Conservation (phyloP, 2,797 vertebrate species). For the Ammospiza maritima region DNA sequence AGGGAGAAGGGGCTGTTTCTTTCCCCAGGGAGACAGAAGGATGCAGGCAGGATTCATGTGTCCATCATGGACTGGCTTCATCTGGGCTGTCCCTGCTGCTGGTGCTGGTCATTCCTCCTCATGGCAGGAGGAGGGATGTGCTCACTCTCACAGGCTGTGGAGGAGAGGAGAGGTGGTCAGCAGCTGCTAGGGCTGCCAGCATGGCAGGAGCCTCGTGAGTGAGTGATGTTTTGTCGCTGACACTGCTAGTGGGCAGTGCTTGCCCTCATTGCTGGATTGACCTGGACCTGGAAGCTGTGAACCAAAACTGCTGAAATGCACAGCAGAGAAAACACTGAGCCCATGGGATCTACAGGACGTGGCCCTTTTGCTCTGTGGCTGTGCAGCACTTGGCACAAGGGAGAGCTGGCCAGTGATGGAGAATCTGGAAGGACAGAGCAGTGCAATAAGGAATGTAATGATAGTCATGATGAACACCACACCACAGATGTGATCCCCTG, state of each 20-base stretch:
- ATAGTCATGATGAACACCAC: neutral
- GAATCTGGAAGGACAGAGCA: neutral
- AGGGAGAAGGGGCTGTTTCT: neutral
- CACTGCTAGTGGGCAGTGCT: neutral
- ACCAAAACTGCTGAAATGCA: neutral
- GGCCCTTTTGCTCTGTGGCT: fast-evolving
- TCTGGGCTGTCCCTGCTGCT: neutral
- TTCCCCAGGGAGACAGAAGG: neutral
- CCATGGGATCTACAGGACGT: neutral
- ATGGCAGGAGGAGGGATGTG: neutral
- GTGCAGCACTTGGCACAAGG: neutral
- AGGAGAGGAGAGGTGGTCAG: neutral
- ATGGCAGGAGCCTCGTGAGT: neutral
- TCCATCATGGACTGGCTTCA: neutral
- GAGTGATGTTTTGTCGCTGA: neutral
- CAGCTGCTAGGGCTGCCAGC: neutral
- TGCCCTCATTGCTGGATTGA: neutral
- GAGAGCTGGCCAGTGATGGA: neutral
- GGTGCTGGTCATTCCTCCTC: neutral
- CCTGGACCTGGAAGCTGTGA: neutral
- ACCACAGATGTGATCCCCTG: neutral
- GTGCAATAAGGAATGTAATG: neutral
- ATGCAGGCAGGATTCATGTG: neutral
- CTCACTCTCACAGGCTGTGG: neutral
- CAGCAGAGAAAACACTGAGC: neutral